phyloP scores from a whole-genome alignment of 2,888 invertebrate species.

The Fragum sueziense region DNA sequence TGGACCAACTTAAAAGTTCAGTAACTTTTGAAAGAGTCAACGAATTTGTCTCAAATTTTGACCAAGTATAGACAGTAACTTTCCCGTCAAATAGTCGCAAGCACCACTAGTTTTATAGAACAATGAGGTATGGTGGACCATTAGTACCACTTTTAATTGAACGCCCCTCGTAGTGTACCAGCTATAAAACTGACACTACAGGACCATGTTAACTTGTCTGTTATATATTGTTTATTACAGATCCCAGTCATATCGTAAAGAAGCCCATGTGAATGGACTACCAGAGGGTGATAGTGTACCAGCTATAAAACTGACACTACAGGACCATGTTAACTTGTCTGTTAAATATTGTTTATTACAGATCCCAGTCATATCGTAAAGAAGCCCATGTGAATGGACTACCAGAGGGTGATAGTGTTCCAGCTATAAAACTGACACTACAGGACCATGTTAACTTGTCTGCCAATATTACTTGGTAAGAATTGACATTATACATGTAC shows the following conservation, averaged over 20 bases:
- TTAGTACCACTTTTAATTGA: no score
- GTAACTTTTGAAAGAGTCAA: no score
- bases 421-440: constrained; percentile 75
- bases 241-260: constrained; percentile 55
- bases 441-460: constrained; percentile 71
- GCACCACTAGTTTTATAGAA: no score
- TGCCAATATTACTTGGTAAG: constrained; percentile 80
- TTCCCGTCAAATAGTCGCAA: no score
- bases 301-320: constrained; percentile 73
- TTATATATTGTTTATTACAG: constrained; percentile 50
- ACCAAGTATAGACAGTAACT: no score
- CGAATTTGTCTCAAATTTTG: no score
- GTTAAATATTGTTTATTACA: constrained; percentile 64
- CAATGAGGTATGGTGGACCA: no score
- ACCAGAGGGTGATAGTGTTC: constrained; percentile 74
- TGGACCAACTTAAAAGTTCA: no score
- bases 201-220: no score
- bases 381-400: constrained; percentile 67
- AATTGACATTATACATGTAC: no score
- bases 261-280: constrained; percentile 66
- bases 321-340: constrained; percentile 71
- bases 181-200: no score
- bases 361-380: constrained; percentile 57
- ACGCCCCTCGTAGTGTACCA: no score
- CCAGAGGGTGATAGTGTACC: constrained; percentile 76